Base-by-base conservation (phyloP, 2,888 invertebrate species). In the Cheilosia vulpina region DNA sequence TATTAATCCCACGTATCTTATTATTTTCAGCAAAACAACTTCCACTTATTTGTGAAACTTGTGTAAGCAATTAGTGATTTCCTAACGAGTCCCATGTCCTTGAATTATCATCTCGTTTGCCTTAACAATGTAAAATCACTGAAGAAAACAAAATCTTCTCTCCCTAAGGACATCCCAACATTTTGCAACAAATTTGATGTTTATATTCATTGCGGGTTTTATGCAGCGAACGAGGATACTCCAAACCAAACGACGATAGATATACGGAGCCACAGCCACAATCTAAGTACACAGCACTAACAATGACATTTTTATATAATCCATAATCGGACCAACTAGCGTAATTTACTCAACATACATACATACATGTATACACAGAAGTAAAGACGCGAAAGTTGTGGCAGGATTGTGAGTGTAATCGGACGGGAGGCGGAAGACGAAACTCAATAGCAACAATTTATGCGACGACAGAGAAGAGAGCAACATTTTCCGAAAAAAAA, bases 261-360 rank as follows among this genome's bases (percentile, higher is more conserved):
- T 55, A 27, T 15, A 43, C 9, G 62, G 72, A 72, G 52, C 58
- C 66, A 57, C 31, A 31, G 57, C 45, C 55, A 45, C 43, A 43
- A 31, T 27, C 43, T 43, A 31, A 27, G 27, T 31, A 62, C 31
- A 53, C 31, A 19, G 47, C 43, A 55, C 34, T 55, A 57, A 60
- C 68, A 66, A 76, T 52, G 76, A 52, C 60, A 76, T 66, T 77
- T 77, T 77, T 77, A 69, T 77, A 69, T 47, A 62, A 69, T 69
- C 77, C 68, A 69, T 69, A 69, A 77, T 77, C 69, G 62, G 27
- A 43, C 47, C 68, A 76, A 76, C 76, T 68, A 68, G 66, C 11
- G 43, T 76, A 76, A 76, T 76, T 76, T 68, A 34, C 66, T 68
- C 58, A 60, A 24, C 57, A 52, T 43, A 19, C 75, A 58, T 17